These are phyloP conservation scores for Sinodicranocentrus sp. DNA, from an alignment of 2,888 invertebrate species.

Conservation along the genomic window DNA sequence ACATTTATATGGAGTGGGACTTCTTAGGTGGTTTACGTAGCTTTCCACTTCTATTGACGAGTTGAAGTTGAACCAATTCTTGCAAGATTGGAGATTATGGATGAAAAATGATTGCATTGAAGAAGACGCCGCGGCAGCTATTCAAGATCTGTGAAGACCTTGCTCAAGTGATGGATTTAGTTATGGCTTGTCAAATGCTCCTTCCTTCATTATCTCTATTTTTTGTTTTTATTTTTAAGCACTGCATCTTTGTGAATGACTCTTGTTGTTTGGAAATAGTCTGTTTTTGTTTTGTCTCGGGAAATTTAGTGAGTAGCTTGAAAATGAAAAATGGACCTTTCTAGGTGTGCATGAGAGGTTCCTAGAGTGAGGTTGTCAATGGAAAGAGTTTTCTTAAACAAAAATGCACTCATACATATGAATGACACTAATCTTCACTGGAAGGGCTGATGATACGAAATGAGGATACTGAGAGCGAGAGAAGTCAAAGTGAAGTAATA, in stretches of 20 bases:
- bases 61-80: background rate
- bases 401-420: too few relatives aligned
- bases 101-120: constrained; percentile 32
- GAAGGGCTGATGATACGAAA: too few relatives aligned
- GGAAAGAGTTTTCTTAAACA: too few relatives aligned
- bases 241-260: background rate
- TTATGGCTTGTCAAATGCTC: background rate
- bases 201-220: background rate
- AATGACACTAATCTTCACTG: too few relatives aligned
- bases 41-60: constrained; percentile 16
- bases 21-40: constrained; percentile 22
- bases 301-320: background rate
- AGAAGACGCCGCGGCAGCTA: constrained; percentile 11
- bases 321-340: constrained; percentile 40
- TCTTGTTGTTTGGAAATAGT: background rate
- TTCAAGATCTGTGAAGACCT: background rate
- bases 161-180: background rate
- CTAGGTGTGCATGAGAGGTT: too few relatives aligned
- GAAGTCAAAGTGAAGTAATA: too few relatives aligned
- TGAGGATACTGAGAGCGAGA: too few relatives aligned
- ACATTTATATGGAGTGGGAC: background rate
- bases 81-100: background rate
- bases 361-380: too few relatives aligned
- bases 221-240: background rate
- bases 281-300: constrained; percentile 9